Conservation (phyloP, 2,888 invertebrate species). For the Lysandra bellargus region DNA sequence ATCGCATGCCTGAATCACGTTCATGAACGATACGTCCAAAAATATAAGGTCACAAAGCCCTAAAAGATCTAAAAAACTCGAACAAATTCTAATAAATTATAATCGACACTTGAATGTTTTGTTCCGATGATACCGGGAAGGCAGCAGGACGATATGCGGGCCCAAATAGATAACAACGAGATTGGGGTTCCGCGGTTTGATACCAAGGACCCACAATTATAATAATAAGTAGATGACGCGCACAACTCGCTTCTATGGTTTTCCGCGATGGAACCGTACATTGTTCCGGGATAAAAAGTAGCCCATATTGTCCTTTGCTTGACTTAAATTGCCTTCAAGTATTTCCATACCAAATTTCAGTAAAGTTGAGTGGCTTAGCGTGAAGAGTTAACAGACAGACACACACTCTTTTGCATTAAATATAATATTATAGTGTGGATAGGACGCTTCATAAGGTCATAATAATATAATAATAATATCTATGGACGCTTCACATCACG, state of each 20-base stretch:
- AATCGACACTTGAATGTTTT: conserved; percentile 37
- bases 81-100: conserved; percentile 38
- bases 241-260: too few relatives aligned
- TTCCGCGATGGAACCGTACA: too few relatives aligned
- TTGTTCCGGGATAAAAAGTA: too few relatives aligned
- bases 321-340: not conserved
- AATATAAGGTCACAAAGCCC: conserved; percentile 13
- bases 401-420: not conserved
- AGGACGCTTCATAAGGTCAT: too few relatives aligned
- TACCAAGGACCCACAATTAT: not conserved
- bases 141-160: conserved; percentile 37
- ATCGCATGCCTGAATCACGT: too few relatives aligned
- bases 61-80: conserved; percentile 23
- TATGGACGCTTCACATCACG: too few relatives aligned
- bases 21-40: not conserved
- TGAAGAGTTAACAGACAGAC: not conserved
- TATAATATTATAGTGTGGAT: not conserved
- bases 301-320: too few relatives aligned
- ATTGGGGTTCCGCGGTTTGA: not conserved
- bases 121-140: conserved; percentile 39
- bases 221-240: not conserved
- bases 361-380: too few relatives aligned
- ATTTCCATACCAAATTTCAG: not conserved
- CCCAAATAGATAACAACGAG: conserved; percentile 19
- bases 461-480: too few relatives aligned